phyloP scores from a whole-genome alignment of 2,113 vertebrate species.

The Megaleporinus macrocephalus region DNA sequence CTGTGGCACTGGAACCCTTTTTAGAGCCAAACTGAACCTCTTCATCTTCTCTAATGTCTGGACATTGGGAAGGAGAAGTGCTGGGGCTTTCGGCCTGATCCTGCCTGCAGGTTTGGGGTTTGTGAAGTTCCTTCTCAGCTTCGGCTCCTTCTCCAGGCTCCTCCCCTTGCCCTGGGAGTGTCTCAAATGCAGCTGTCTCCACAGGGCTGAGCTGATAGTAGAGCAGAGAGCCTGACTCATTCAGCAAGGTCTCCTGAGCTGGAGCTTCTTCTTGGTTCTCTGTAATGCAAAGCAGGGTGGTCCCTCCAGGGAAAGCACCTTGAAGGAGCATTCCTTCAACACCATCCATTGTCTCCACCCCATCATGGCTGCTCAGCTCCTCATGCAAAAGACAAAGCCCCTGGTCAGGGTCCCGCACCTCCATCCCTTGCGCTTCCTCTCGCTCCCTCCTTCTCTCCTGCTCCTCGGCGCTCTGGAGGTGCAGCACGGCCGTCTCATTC shows the following conservation, averaged over 20 bases:
- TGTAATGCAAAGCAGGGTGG: conserved; percentile 87
- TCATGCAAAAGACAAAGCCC: conserved; percentile 83
- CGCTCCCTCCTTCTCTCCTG: conserved; percentile 88
- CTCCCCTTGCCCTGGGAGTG: conserved; percentile 54
- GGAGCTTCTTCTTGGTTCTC: conserved; percentile 76
- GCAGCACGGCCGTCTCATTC: conserved; percentile 91
- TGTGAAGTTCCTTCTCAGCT: conserved; percentile 31
- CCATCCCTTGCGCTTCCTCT: conserved; percentile 75
- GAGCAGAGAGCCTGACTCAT: conserved; percentile 79
- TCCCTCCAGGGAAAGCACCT: conserved; percentile 83
- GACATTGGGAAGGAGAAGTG: conserved; percentile 37
- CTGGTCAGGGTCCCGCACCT: conserved; percentile 66
- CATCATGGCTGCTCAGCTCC: conserved; percentile 66
- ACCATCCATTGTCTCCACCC: conserved; percentile 57
- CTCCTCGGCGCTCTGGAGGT: conserved; percentile 94
- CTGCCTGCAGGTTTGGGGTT: conserved; percentile 55
- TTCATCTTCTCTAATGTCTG: conserved; percentile 36
- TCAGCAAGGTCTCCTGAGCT: conserved; percentile 74
- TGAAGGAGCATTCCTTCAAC: conserved; percentile 83
- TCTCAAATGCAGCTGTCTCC: conserved; percentile 64
- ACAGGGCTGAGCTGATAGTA: conserved; percentile 87
- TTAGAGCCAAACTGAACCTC: conserved; percentile 46
- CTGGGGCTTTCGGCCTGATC: conserved; percentile 52
- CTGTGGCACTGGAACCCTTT: conserved; percentile 46
- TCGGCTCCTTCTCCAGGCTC: not conserved